Conservation (phyloP, 2,113 vertebrate genomes). For the Clarias macrocephalus region DNA sequence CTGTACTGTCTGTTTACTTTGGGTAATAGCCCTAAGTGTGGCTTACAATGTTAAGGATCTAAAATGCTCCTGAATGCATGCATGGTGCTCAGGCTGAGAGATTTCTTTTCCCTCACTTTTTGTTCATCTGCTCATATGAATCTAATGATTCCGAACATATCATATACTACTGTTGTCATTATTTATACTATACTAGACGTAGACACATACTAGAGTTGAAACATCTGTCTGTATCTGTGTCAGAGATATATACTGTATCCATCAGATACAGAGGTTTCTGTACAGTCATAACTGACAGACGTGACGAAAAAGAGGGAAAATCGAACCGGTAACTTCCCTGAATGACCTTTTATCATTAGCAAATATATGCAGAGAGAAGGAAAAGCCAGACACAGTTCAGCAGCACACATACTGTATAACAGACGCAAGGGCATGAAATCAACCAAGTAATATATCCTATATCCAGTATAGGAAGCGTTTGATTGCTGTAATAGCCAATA, state of each 20-base stretch:
- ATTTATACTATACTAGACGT: too few relatives aligned
- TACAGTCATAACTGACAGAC: neutral
- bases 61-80: neutral
- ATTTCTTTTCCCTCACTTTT: neutral
- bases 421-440: neutral
- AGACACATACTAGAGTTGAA: too few relatives aligned
- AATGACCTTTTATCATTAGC: neutral
- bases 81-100: neutral
- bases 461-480: neutral
- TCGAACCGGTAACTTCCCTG: neutral
- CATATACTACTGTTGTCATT: neutral
- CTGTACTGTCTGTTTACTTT: slow-evolving; percentile 29
- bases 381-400: neutral
- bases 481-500: too few relatives aligned
- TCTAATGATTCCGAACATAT: neutral
- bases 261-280: neutral
- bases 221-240: neutral
- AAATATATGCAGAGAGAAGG: neutral
- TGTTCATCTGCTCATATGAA: neutral
- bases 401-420: neutral
- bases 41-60: neutral
- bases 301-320: neutral
- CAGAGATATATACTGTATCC: neutral
- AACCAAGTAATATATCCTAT: neutral
- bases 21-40: slow-evolving; percentile 6